Conservation (phyloP, 1,140 invertebrate genomes). For the Aphaenogaster ashmeadi region DNA sequence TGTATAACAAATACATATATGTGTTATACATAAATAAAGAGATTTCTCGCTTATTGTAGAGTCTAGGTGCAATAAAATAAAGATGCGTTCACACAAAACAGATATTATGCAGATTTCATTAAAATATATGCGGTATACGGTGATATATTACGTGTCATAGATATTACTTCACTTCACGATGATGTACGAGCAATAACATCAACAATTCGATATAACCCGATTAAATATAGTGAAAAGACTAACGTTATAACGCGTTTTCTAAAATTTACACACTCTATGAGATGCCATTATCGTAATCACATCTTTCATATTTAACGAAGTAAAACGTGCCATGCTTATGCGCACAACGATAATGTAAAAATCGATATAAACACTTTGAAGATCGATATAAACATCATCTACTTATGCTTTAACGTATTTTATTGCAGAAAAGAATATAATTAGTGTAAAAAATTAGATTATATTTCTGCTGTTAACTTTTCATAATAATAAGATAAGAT, state of each 20-base stretch:
- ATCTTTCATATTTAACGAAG: constrained; percentile 31
- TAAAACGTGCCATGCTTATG: neutral
- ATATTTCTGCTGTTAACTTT: neutral
- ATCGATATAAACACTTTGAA: neutral
- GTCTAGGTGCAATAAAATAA: neutral
- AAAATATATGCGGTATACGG: neutral
- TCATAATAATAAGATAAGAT: neutral
- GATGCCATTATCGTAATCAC: constrained; percentile 25
- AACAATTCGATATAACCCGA: constrained; percentile 27
- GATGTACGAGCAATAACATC: constrained; percentile 42
- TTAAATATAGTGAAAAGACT: constrained; percentile 40
- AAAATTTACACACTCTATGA: constrained; percentile 26
- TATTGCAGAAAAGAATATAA: neutral
- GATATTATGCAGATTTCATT: constrained; percentile 39
- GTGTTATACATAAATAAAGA: constrained; percentile 1
- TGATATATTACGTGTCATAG: constrained; percentile 43
- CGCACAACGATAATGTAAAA: neutral
- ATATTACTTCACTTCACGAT: constrained; percentile 41
- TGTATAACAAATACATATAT: neutral
- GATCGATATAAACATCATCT: neutral
- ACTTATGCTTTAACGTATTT: constrained; percentile 1
- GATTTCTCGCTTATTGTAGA: neutral
- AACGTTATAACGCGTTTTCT: neutral
- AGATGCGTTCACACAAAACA: neutral
- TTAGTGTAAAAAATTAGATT: neutral